phyloP scores from a whole-genome alignment of 2,113 vertebrate species.

The human (Homo sapiens) region GRCh38 chr12:13815001-13815500 shows the following conservation, averaged over 20 bases:
- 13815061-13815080: background rate
- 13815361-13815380: background rate
- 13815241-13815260: background rate
- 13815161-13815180: background rate
- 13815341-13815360: background rate
- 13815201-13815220: background rate
- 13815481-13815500: constrained; percentile 34
- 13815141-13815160: background rate
- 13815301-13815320: background rate
- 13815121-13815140: background rate
- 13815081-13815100: background rate
- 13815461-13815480: constrained; percentile 55
- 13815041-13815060: constrained; percentile 30
- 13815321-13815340: background rate
- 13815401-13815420: background rate
- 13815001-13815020: constrained; percentile 45
- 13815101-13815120: background rate
- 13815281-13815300: background rate
- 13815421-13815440: background rate
- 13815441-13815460: constrained; percentile 28
- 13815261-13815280: background rate
- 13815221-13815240: background rate
- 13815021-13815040: constrained; percentile 38
- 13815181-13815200: background rate
- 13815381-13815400: background rate